A percentile compares a stretch with the other conserved stretches of the same genome.
Conservation (phyloP, 2,113 vertebrate genomes). For the Aythya baeri region DNA sequence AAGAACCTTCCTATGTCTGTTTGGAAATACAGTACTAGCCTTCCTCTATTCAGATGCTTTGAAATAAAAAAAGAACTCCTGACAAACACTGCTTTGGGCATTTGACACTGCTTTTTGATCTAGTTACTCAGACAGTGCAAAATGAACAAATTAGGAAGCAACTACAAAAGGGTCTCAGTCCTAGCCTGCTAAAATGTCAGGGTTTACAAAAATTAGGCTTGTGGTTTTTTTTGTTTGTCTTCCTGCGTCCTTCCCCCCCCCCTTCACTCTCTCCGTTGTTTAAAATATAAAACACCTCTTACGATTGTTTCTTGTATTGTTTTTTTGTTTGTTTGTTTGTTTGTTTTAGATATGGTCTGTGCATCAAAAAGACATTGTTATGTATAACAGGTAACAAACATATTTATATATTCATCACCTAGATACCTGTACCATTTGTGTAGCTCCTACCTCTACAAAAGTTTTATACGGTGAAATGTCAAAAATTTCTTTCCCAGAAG, state of each 20-base stretch:
- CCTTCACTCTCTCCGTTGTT: background rate
- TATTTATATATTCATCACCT: background rate
- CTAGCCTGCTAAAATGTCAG: constrained; percentile 31
- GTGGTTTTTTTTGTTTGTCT: background rate
- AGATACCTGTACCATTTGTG: background rate
- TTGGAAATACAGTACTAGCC: constrained; percentile 73
- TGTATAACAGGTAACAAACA: background rate
- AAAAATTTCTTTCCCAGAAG: background rate
- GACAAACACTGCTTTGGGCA: constrained; percentile 80
- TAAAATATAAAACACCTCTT: background rate
- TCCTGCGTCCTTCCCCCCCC: rapidly evolving
- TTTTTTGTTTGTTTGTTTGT: background rate
- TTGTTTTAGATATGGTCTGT: background rate
- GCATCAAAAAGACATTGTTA: background rate
- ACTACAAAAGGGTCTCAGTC: constrained; percentile 64
- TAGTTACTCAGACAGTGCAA: constrained; percentile 73
- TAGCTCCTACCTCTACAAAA: background rate
- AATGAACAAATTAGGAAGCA: constrained; percentile 79
- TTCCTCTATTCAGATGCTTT: constrained; percentile 70
- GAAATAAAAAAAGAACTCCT: constrained; percentile 73
- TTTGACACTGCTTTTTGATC: constrained; percentile 79
- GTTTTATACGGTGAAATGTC: background rate
- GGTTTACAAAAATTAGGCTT: background rate
- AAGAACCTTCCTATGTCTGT: constrained; percentile 64
- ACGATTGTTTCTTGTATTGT: background rate